A percentile compares a stretch with the other conserved stretches of the same genome.
Conservation (phyloP, 1,140 invertebrate genomes). For the Caenorhabditis briggsae region DNA sequence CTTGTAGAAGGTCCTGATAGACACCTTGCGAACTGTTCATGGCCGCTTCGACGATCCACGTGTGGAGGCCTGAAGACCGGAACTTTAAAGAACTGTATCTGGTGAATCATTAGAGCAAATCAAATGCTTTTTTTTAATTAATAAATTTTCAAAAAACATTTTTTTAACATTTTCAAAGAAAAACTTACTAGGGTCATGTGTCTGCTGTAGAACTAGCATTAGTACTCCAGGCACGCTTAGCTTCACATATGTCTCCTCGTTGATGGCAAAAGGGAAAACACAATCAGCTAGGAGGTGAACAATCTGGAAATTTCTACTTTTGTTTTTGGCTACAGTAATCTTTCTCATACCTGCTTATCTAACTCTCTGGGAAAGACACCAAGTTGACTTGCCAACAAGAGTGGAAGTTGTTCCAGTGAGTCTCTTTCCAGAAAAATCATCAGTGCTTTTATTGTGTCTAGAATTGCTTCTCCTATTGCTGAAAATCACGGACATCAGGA, state of each 20-base stretch:
- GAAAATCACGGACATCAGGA: slow-evolving; percentile 65
- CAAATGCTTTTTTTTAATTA: no score
- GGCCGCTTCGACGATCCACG: slow-evolving; percentile 72
- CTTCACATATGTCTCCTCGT: slow-evolving; percentile 81
- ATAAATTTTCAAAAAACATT: no score
- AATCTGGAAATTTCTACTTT: slow-evolving; percentile 82
- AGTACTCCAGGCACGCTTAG: slow-evolving; percentile 90
- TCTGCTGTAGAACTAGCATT: slow-evolving; percentile 97
- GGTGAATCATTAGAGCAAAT: no score
- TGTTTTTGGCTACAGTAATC: no score
- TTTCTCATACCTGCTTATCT: slow-evolving; percentile 83
- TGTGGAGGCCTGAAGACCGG: slow-evolving; percentile 75
- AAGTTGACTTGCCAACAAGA: slow-evolving; percentile 91
- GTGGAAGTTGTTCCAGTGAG: slow-evolving; percentile 93
- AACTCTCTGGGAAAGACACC: slow-evolving; percentile 89
- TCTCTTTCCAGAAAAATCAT: slow-evolving; percentile 96
- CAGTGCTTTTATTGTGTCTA: slow-evolving; percentile 90
- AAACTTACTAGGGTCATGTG: slow-evolving; percentile 86
- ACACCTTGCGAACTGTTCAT: slow-evolving; percentile 85
- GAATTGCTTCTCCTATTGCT: slow-evolving; percentile 91
- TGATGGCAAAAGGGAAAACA: slow-evolving; percentile 94
- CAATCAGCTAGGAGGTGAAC: slow-evolving; percentile 95
- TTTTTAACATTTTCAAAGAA: slow-evolving; percentile 50
- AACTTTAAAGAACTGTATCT: no score
- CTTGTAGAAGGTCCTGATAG: slow-evolving; percentile 95